Conservation (phyloP, 2,797 vertebrate genomes). For the Rhinatrema bivittatum region DNA sequence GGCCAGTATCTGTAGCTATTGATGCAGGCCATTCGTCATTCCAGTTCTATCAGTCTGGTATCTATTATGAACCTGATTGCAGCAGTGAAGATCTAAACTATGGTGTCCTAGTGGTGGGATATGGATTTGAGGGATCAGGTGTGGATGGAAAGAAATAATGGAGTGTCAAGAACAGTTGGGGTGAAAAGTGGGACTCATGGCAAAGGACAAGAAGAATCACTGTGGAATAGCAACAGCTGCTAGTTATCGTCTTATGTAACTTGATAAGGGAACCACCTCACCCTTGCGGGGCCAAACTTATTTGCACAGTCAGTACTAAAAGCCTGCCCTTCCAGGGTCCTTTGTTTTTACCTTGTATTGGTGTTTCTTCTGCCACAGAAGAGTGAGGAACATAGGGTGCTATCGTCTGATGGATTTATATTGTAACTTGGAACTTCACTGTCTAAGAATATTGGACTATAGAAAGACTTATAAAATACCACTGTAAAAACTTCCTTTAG, state of each 20-base stretch:
- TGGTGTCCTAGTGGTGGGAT: conserved; percentile 84
- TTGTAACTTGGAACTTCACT: too few relatives aligned
- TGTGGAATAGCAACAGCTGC: conserved; percentile 89
- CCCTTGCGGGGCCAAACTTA: too few relatives aligned
- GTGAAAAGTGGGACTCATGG: conserved; percentile 83
- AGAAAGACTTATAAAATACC: too few relatives aligned
- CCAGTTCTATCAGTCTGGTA: conserved; percentile 85
- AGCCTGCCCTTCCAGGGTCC: too few relatives aligned
- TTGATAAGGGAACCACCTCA: neutral
- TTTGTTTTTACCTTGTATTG: too few relatives aligned
- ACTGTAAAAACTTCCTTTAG: too few relatives aligned
- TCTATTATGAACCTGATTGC: conserved; percentile 83
- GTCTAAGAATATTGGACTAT: too few relatives aligned
- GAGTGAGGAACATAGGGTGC: too few relatives aligned
- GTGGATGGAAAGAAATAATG: conserved; percentile 60
- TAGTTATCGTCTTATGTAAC: conserved; percentile 42
- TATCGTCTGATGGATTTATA: too few relatives aligned
- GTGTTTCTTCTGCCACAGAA: too few relatives aligned
- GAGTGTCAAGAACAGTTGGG: conserved; percentile 81
- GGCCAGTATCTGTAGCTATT: conserved; percentile 82
- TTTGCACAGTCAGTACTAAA: too few relatives aligned
- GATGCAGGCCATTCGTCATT: conserved; percentile 80
- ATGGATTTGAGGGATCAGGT: conserved; percentile 71
- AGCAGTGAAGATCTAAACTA: conserved; percentile 86
- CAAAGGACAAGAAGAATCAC: conserved; percentile 82